Evolutionary conservation across 2,888 invertebrate species (phyloP).

Genomic region (Prosapia bicincta): DNA sequence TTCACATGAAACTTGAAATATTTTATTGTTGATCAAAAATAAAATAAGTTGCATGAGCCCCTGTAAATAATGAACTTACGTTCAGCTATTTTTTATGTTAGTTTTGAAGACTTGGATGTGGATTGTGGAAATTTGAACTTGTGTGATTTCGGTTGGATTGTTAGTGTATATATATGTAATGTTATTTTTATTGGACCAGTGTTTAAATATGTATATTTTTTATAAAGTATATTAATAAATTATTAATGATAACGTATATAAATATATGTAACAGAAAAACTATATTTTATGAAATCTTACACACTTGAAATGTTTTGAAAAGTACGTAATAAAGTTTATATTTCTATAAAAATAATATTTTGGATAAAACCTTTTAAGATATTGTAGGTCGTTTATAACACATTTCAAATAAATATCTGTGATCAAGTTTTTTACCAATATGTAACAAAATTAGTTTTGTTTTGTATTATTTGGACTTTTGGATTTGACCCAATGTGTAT

Average conservation of each 20-base stretch:
- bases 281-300: neutral
- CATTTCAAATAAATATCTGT: too few relatives aligned
- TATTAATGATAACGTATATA: neutral
- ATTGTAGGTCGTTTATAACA: too few relatives aligned
- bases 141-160: neutral
- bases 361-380: too few relatives aligned
- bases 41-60: neutral
- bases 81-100: neutral
- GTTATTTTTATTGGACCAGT: neutral
- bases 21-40: neutral
- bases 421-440: too few relatives aligned
- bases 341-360: neutral
- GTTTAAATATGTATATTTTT: neutral
- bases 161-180: neutral
- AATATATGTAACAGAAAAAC: neutral
- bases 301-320: neutral
- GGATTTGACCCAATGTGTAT: too few relatives aligned
- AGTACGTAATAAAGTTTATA: neutral
- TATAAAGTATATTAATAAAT: neutral
- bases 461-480: too few relatives aligned
- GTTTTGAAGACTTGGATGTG: neutral
- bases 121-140: neutral
- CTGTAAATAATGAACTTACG: neutral
- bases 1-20: neutral
- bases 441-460: too few relatives aligned